phyloP scores from a whole-genome alignment of 1,140 invertebrate genomes.

The Solenopsis fugax region DNA sequence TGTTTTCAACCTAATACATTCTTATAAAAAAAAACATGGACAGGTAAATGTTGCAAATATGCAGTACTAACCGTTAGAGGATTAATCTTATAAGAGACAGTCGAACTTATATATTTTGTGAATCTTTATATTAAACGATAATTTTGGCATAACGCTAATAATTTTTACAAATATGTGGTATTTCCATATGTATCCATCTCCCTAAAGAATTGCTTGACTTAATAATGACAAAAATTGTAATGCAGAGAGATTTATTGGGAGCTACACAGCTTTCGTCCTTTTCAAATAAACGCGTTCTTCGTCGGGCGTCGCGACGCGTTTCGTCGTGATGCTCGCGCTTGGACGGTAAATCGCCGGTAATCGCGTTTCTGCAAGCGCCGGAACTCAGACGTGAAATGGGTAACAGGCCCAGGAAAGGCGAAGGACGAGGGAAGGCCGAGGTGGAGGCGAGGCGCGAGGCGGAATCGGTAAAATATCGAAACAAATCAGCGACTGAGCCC shows the following conservation, averaged over 20 bases:
- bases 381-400: slow-evolving; percentile 48
- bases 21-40: too few species aligned
- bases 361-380: slow-evolving; percentile 53
- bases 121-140: not conserved
- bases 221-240: slow-evolving; percentile 16
- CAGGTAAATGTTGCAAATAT: too few species aligned
- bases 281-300: slow-evolving; percentile 44
- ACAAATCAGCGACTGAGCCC: slow-evolving; percentile 85
- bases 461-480: slow-evolving; percentile 86
- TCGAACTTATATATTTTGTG: not conserved
- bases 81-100: not conserved
- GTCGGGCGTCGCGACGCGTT: slow-evolving; percentile 20
- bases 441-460: slow-evolving; percentile 68
- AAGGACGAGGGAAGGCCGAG: slow-evolving; percentile 24
- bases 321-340: slow-evolving; percentile 17
- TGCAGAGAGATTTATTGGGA: not conserved
- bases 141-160: not conserved
- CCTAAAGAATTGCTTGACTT: not conserved
- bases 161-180: not conserved
- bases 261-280: not conserved
- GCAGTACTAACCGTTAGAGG: too few species aligned
- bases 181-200: not conserved
- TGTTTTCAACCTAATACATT: too few species aligned
- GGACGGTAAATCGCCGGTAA: slow-evolving; percentile 58
- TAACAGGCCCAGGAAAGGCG: slow-evolving; percentile 31